Evolutionary conservation across 2,888 invertebrate species (phyloP), one percentile per base, ranked within the genome.

Genomic region (Trachelus iudaicus): DNA sequence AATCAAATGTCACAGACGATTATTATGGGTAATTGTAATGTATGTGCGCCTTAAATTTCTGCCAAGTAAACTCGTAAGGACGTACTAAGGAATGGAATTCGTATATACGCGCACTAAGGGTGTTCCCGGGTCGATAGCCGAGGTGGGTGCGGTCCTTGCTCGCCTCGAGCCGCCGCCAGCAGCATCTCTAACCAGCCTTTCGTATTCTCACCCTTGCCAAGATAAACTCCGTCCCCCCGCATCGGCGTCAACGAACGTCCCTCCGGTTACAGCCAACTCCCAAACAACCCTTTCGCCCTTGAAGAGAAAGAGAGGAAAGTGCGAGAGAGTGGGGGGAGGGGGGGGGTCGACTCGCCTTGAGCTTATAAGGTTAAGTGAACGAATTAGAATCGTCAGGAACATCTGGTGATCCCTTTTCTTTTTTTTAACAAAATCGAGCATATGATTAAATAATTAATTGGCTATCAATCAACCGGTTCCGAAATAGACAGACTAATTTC

Each of bases 121-220:
- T 87, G 85, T 87, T 85, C 83, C 84, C 85, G 85, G 88, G 88
- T 88, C 88, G 89, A 88, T 88, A 88, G 83, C 85, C 87, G 82
- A 88, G 87, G 87, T 89, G 88, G 88, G 89, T 86, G 86, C 89
- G 87, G 88, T 88, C 86, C 86, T 86, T 82, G 79, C 83, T 82
- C 85, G 81, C 83, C 83, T 81, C 82, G 13, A 71, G 15, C 71
- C 83, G 83, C 85, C 83, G 80, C 82, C 79, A 82, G 79, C 82
- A 83, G 84, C 82, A 82, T 81, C 84, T 83, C 84, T 79, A 82
- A 82, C 80, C 84, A 83, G 81, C 82, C 71, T 34, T 34, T 71
- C 71, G 71, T 71, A 56, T 56, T 34, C 71, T 71, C 71, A 34
- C 71, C 34, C 71, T 71, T 33, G n/a, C 31, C 71, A 34, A 30